Evolutionary conservation across 2,888 invertebrate genomes (phyloP).

Genomic region (Tyria jacobaeae): DNA sequence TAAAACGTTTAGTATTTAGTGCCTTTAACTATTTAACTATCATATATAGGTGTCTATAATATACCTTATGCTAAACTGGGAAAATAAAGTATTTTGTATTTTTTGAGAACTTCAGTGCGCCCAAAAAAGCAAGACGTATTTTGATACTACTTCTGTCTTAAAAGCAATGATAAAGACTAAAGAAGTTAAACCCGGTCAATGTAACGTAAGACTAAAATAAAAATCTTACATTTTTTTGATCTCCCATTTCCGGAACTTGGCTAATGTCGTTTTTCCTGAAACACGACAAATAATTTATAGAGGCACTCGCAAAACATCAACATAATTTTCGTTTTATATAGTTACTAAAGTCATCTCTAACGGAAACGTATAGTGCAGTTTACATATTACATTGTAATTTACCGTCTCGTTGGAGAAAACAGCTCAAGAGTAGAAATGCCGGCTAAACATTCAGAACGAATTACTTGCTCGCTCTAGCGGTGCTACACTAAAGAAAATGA

Average conservation of each 20-base stretch:
- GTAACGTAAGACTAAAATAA: constrained; percentile 15
- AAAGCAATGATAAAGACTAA: constrained; percentile 38
- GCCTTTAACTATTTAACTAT: too few relatives aligned
- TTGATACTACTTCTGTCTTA: constrained; percentile 19
- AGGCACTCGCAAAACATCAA: constrained; percentile 17
- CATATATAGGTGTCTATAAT: too few relatives aligned
- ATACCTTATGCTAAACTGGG: not conserved
- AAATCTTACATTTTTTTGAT: constrained; percentile 63
- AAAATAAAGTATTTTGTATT: constrained; percentile 8
- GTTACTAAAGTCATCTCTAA: constrained; percentile 32
- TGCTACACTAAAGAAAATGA: constrained; percentile 64
- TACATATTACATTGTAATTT: constrained; percentile 62
- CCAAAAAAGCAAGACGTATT: constrained; percentile 35
- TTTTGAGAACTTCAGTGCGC: constrained; percentile 8
- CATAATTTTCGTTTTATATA: constrained; percentile 30
- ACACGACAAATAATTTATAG: constrained; percentile 40
- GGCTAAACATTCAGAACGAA: constrained; percentile 72
- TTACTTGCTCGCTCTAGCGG: constrained; percentile 73
- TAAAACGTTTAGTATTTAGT: not conserved
- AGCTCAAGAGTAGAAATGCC: constrained; percentile 54
- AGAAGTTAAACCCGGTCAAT: constrained; percentile 21
- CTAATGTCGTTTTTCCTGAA: constrained; percentile 69
- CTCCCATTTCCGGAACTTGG: constrained; percentile 58
- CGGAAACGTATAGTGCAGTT: constrained; percentile 41
- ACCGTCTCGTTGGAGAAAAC: constrained; percentile 71